Evolutionary conservation across 2,797 vertebrate species (phyloP).

Genomic region (Mycteria americana): DNA sequence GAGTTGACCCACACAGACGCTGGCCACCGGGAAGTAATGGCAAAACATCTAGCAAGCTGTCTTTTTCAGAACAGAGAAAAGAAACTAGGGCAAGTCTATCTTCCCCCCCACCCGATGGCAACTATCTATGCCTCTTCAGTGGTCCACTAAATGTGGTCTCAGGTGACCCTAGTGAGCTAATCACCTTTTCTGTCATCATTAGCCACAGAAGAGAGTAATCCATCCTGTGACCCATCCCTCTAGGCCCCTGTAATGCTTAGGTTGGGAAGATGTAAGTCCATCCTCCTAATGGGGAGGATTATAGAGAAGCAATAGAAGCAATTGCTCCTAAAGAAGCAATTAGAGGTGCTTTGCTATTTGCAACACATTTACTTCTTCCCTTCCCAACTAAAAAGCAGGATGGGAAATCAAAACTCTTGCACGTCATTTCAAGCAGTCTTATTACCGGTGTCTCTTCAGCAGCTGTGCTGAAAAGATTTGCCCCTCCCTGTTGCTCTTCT

Average conservation of each 20-base stretch:
- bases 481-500: not conserved
- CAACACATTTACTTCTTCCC: not conserved
- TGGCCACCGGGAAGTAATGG: not conserved
- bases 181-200: conserved; percentile 23
- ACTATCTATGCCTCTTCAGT: not conserved
- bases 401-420: not conserved
- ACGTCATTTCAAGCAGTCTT: not conserved
- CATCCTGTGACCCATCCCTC: not conserved
- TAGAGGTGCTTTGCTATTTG: not conserved
- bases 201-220: not conserved
- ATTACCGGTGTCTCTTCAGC: not conserved
- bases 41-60: not conserved
- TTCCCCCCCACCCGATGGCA: not conserved
- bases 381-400: not conserved
- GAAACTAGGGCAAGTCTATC: not conserved
- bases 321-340: not conserved
- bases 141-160: not conserved
- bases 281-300: conserved; percentile 11
- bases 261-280: not conserved
- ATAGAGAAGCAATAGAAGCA: not conserved
- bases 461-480: not conserved
- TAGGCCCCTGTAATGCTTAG: not conserved
- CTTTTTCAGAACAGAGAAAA: not conserved
- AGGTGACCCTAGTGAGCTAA: conserved; percentile 19
- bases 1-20: not conserved